phyloP scores from a whole-genome alignment of 2,113 vertebrate genomes.

The Crotalus tigris region DNA sequence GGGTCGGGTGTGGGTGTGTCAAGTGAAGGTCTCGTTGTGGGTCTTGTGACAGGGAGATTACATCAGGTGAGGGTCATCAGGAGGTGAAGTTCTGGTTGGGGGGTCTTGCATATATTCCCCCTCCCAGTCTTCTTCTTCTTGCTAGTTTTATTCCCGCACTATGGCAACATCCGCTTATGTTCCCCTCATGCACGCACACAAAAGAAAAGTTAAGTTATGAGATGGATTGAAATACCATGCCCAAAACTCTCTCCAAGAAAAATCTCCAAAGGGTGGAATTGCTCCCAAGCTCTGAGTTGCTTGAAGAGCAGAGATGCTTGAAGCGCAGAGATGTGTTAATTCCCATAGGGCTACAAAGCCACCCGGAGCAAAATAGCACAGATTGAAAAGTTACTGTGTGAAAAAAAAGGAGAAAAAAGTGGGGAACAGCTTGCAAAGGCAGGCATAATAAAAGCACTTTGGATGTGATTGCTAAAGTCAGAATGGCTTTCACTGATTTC shows the following conservation, averaged over 20 bases:
- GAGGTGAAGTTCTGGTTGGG: too few relatives aligned
- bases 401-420: too few relatives aligned
- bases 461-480: constrained; percentile 8
- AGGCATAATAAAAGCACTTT: not conserved
- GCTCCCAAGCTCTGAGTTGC: not conserved
- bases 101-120: too few relatives aligned
- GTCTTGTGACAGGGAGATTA: too few relatives aligned
- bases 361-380: constrained; percentile 5
- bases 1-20: too few relatives aligned
- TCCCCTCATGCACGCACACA: not conserved
- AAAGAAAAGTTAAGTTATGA: not conserved
- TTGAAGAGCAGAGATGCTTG: not conserved
- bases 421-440: not conserved
- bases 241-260: not conserved
- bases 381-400: not conserved
- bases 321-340: not conserved
- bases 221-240: not conserved
- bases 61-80: too few relatives aligned
- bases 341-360: constrained; percentile 7
- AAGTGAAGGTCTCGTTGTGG: too few relatives aligned
- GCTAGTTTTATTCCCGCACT: not conserved
- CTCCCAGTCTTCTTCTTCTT: too few relatives aligned
- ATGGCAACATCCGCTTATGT: not conserved
- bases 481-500: constrained; percentile 23
- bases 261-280: not conserved